Percentiles rank a stretch among this genome's conserved stretches.
phyloP scores from a whole-genome alignment of 1,140 invertebrate species.

The Dinothrombium tinctorium region DNA sequence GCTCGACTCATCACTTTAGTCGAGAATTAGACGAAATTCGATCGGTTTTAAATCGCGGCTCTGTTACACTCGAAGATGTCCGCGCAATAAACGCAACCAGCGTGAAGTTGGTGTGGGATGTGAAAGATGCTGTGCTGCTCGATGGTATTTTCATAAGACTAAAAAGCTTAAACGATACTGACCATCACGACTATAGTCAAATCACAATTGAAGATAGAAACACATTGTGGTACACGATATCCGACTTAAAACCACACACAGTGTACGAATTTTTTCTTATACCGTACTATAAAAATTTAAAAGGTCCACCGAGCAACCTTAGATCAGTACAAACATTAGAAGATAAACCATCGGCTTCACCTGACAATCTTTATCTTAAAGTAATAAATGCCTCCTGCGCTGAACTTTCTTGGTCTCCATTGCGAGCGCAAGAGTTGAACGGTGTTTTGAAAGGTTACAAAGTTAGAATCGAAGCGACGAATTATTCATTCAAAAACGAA shows the following conservation, averaged over 20 bases:
- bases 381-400: background rate
- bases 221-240: conserved; percentile 25
- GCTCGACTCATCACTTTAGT: no score
- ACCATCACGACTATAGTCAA: conserved; percentile 52
- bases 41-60: no score
- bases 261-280: conserved; percentile 66
- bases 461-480: background rate
- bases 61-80: no score
- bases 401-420: background rate
- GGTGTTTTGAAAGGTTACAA: background rate
- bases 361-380: background rate
- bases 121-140: no score
- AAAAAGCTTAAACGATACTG: conserved; percentile 28
- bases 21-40: no score
- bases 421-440: background rate
- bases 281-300: conserved; percentile 56
- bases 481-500: background rate
- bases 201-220: conserved; percentile 36
- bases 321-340: conserved; percentile 24
- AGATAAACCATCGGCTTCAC: conserved; percentile 15
- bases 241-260: conserved; percentile 48
- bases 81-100: no score
- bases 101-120: no score
- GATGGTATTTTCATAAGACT: no score
- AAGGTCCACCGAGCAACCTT: conserved; percentile 39